Percentiles rank a stretch among this genome's conserved stretches.
These are phyloP conservation scores for Ptychadena robeensis DNA, from an alignment of 2,797 vertebrate genomes.

Conservation along the genomic window DNA sequence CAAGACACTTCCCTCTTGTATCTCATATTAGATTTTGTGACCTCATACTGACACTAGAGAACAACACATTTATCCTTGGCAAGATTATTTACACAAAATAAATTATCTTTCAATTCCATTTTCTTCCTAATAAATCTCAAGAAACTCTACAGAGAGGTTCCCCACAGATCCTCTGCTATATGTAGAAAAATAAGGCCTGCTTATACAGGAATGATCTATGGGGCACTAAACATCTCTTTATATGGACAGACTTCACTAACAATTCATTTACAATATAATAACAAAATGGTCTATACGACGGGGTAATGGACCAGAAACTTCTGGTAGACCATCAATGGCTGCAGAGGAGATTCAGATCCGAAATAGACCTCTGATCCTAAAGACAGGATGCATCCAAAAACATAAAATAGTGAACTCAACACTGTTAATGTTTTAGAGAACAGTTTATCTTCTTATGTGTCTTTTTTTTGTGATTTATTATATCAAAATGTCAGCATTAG, in stretches of 20 bases:
- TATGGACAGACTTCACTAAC: too few species aligned
- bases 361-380: too few species aligned
- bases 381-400: too few species aligned
- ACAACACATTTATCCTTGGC: slow-evolving; percentile 1
- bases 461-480: too few species aligned
- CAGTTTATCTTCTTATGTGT: too few species aligned
- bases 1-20: not conserved
- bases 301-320: not conserved
- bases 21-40: slow-evolving; percentile 2
- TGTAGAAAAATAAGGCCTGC: not conserved
- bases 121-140: not conserved
- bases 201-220: not conserved
- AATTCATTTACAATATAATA: too few species aligned
- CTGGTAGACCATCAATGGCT: not conserved
- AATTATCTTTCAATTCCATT: not conserved
- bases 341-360: too few species aligned
- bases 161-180: not conserved
- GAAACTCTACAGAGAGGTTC: not conserved
- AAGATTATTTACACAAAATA: not conserved
- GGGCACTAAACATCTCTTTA: not conserved
- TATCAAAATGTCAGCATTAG: too few species aligned
- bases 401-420: too few species aligned
- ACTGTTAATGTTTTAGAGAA: too few species aligned
- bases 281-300: too few species aligned
- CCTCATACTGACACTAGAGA: not conserved